Conservation (phyloP, 2,797 vertebrate genomes). For the Cheirogaleus major region DNA sequence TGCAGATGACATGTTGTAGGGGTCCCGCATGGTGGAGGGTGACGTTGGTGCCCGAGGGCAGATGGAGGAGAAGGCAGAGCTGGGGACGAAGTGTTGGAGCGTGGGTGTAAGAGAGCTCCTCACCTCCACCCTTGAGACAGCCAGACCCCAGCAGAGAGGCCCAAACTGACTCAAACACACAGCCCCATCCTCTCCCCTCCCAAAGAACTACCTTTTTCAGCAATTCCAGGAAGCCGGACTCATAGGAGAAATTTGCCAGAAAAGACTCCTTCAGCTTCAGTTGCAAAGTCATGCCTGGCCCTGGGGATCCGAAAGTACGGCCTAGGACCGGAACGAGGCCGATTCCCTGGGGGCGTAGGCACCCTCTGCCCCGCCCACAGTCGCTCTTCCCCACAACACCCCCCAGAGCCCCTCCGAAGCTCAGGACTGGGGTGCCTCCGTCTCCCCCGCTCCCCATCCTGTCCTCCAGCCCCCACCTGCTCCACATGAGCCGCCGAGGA, state of each 20-base stretch:
- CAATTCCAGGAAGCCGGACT: background rate
- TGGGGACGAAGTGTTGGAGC: background rate
- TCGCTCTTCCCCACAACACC: background rate
- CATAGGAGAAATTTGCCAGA: background rate
- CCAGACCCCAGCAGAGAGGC: background rate
- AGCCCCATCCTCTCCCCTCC: background rate
- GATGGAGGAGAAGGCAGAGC: constrained; percentile 69
- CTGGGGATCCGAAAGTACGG: background rate
- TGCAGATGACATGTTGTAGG: background rate
- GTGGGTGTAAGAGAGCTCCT: background rate
- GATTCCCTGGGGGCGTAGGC: fast-evolving
- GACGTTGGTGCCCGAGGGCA: constrained; percentile 55
- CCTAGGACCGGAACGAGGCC: background rate
- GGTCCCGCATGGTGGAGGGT: constrained; percentile 30
- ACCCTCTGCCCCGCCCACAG: fast-evolving
- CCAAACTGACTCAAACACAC: background rate
- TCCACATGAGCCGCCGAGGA: background rate
- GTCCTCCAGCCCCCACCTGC: constrained; percentile 58
- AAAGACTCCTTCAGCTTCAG: constrained; percentile 45
- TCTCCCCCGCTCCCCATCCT: background rate
- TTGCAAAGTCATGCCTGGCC: constrained; percentile 53
- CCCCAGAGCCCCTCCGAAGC: background rate
- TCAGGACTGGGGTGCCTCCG: background rate
- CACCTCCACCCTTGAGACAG: no score
- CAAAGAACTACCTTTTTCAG: constrained; percentile 57